Percentiles rank a stretch among this genome's conserved stretches.
Evolutionary conservation across 2,113 vertebrate genomes (phyloP).

Genomic region (Speoplatyrhinus poulsoni): DNA sequence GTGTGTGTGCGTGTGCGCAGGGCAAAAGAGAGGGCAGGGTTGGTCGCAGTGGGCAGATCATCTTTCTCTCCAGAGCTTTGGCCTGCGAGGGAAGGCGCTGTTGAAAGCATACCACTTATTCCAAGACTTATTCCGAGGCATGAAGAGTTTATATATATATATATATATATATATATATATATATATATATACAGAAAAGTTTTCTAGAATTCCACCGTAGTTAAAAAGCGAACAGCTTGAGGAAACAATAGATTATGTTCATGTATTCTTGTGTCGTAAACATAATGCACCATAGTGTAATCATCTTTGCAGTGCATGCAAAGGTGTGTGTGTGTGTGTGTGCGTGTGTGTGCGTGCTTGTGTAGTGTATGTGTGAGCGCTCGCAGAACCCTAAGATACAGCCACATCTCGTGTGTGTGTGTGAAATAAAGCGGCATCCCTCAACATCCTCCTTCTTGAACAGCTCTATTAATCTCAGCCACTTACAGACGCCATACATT

Average conservation of each 20-base stretch:
- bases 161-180: too few species aligned
- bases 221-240: neutral
- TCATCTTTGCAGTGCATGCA: neutral
- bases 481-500: slow-evolving; percentile 74
- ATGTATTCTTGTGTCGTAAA: neutral
- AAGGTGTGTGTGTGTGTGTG: neutral
- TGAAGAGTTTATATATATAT: neutral
- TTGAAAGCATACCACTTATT: slow-evolving; percentile 28
- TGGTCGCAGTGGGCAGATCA: slow-evolving; percentile 68
- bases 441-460: slow-evolving; percentile 58
- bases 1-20: slow-evolving; percentile 55
- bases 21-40: slow-evolving; percentile 71
- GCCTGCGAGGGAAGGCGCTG: slow-evolving; percentile 47
- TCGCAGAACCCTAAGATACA: slow-evolving; percentile 35
- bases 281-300: too few species aligned
- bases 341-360: neutral
- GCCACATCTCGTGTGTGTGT: slow-evolving; percentile 53
- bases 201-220: neutral
- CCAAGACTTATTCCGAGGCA: slow-evolving; percentile 1
- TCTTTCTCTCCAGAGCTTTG: slow-evolving; percentile 72
- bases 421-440: slow-evolving; percentile 64
- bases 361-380: slow-evolving; percentile 2
- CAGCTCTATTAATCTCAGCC: slow-evolving; percentile 72
- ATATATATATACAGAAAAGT: too few species aligned
- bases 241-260: neutral